Conservation (phyloP, 1,140 invertebrate species). For the Tenebrio molitor region DNA sequence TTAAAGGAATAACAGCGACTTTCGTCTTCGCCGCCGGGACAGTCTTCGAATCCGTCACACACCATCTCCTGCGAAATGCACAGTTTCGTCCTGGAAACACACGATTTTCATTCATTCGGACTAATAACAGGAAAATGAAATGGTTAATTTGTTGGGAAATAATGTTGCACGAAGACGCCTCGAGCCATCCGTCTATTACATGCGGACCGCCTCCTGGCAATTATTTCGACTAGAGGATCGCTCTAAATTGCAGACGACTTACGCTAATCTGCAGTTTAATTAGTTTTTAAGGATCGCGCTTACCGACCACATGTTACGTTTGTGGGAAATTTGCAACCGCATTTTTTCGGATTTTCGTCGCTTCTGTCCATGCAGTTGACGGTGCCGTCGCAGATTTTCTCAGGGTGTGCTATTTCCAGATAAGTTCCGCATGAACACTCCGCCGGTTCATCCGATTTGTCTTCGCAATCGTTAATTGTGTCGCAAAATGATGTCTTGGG, state of each 20-base stretch:
- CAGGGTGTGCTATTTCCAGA: slow-evolving; percentile 74
- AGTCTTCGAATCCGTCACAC: slow-evolving; percentile 79
- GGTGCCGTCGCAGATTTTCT: slow-evolving; percentile 82
- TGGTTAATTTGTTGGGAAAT: neutral
- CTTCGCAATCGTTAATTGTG: slow-evolving; percentile 76
- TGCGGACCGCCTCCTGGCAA: too few species aligned
- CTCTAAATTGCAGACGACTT: too few species aligned
- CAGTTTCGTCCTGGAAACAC: slow-evolving; percentile 64
- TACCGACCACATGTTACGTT: slow-evolving; percentile 70
- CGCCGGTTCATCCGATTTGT: slow-evolving; percentile 79
- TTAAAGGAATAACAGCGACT: slow-evolving; percentile 64
- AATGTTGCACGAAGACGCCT: neutral
- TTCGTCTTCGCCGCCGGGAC: slow-evolving; percentile 80
- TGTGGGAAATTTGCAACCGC: slow-evolving; percentile 70
- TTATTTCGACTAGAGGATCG: slow-evolving; percentile 14
- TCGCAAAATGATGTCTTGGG: slow-evolving; percentile 78
- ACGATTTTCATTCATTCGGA: neutral
- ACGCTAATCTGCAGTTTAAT: too few species aligned
- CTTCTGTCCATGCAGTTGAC: slow-evolving; percentile 84
- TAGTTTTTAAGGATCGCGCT: slow-evolving; percentile 26
- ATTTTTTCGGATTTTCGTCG: slow-evolving; percentile 79
- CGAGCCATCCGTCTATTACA: slow-evolving; percentile 21
- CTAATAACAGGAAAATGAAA: neutral
- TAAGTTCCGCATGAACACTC: slow-evolving; percentile 77
- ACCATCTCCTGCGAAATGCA: slow-evolving; percentile 80